Base-by-base conservation (phyloP, 2,113 vertebrate species). In the Nothoprocta pentlandii region DNA sequence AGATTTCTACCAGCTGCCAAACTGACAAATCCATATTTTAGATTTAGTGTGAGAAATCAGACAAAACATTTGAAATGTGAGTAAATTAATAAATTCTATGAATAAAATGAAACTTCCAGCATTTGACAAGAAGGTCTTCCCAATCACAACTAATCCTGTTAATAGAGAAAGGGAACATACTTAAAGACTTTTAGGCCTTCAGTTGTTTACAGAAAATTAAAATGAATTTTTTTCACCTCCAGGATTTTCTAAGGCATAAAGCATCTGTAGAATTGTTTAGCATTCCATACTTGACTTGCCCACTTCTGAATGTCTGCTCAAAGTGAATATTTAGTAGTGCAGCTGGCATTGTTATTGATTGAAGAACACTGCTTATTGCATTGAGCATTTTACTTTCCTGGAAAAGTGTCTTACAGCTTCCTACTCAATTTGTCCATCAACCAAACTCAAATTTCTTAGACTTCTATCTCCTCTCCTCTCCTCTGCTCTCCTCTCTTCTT, bases 261-360 rank as follows among this genome's bases (percentile, higher is more conserved):
- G 26, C 58, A 91, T 61, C 51, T 96, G 61, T 77, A 62, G 49
- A 8, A 78, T 89, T 95, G 44, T 66, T 96, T 83, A 93, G 30
- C 28, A 93, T 96, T 97, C 95, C 56, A 30, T 77, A 87, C 56
- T 85, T 76, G 66, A 92, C 64, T 89, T 93, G 39, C 90, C 75
- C 20, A 74, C 79, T 90, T 54, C 51, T 80, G 68, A 96, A 69
- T 80, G 34, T 86, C 73, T 89, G 10, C 69, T 87, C 69, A 76
- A 78, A 94, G 69, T 96, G 91, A 96, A 92, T 93, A 95, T 96
- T 96, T 89, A 94, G 66, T 89, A 87, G 34, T 93, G 70, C 91
- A 97, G 84, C 89, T 97, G 87, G 79, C 75, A 93, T 90, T 96
- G 86, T 62, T 92, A 86, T 86, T 96, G 93, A 95, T 93, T 97